Evolutionary conservation across 2,797 vertebrate species (phyloP).

Genomic region (Manis crassicaudata): DNA sequence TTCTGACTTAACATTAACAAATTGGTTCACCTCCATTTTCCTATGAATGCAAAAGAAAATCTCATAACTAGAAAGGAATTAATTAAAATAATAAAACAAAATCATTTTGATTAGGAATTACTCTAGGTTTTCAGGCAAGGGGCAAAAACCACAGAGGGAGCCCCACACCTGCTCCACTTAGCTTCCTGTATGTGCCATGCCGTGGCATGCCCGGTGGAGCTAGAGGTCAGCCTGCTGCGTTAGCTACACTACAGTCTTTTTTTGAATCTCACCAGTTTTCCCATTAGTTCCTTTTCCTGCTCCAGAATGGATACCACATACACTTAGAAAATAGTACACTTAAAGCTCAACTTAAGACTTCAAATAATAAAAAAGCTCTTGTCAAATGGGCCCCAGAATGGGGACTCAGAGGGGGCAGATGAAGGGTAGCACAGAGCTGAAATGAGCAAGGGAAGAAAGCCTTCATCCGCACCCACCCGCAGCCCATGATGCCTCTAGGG

Average conservation of each 20-base stretch:
- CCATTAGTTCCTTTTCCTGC: not conserved
- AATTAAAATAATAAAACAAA: not conserved
- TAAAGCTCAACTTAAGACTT: not conserved
- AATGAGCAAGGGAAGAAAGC: no score
- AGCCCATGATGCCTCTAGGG: not conserved
- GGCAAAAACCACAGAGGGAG: no score
- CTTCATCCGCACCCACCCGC: fast-evolving
- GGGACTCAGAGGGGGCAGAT: fast-evolving
- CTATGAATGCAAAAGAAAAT: not conserved
- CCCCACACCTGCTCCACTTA: no score
- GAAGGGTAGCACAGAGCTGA: not conserved
- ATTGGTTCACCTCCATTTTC: fast-evolving
- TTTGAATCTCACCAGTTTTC: not conserved
- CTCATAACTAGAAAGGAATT: not conserved
- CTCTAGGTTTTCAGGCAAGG: not conserved
- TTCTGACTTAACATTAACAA: not conserved
- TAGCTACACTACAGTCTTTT: not conserved
- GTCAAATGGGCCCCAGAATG: fast-evolving
- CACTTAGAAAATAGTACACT: not conserved
- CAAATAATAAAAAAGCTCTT: not conserved
- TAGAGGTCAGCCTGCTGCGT: no score
- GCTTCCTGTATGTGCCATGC: no score
- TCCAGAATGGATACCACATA: not conserved
- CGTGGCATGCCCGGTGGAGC: no score
- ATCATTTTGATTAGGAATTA: no score